phyloP scores from a whole-genome alignment of 2,888 invertebrate species.

The Xanthorhoe designata region DNA sequence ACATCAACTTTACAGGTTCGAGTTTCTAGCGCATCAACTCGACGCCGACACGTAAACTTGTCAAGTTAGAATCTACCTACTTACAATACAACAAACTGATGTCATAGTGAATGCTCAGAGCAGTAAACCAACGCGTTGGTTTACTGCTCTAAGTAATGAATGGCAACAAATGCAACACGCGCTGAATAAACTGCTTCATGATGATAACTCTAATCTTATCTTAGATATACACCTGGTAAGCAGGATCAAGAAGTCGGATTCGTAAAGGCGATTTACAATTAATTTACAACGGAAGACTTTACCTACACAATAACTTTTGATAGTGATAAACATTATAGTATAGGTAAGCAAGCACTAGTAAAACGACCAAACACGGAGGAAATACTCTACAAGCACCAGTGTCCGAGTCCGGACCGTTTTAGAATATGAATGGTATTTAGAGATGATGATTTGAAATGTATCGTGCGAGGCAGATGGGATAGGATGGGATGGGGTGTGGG shows the following conservation, averaged over 20 bases:
- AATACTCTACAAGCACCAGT: too few species aligned
- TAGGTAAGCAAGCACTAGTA: too few species aligned
- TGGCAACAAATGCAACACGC: background rate
- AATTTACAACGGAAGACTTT: background rate
- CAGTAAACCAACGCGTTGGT: too few species aligned
- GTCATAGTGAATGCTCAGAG: slow-evolving; percentile 1
- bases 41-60: background rate
- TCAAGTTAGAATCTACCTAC: background rate
- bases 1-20: slow-evolving; percentile 8
- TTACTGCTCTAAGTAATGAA: too few species aligned
- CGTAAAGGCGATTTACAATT: background rate
- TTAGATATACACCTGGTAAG: background rate
- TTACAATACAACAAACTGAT: background rate
- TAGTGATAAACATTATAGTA: background rate
- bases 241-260: background rate
- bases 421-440: too few species aligned
- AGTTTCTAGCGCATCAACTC: slow-evolving; percentile 2
- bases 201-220: slow-evolving; percentile 5
- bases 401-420: too few species aligned
- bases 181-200: background rate
- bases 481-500: too few species aligned
- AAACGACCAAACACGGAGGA: too few species aligned
- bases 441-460: too few species aligned
- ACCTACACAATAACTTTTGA: background rate
- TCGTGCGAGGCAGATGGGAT: too few species aligned